Conservation (phyloP, 2,113 vertebrate species). For the Andinoacara biseriatus region DNA sequence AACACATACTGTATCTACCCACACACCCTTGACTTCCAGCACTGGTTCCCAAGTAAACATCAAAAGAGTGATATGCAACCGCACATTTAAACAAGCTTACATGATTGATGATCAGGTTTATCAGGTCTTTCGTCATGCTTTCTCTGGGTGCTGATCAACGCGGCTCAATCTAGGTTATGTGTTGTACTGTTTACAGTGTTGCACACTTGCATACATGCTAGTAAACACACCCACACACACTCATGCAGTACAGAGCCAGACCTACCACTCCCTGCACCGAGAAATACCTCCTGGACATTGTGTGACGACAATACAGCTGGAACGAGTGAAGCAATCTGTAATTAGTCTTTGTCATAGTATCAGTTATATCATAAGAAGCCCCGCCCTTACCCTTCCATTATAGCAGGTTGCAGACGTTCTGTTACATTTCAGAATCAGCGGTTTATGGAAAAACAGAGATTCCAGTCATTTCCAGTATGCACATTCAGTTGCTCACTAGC, state of each 20-base stretch:
- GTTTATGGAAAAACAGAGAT: neutral
- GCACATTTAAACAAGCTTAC: conserved; percentile 49
- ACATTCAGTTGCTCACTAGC: neutral
- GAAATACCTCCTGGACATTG: conserved; percentile 49
- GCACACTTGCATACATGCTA: neutral
- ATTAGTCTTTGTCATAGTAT: conserved; percentile 62
- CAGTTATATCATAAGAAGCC: conserved; percentile 36
- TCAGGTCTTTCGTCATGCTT: conserved; percentile 43
- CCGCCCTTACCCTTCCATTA: conserved; percentile 7
- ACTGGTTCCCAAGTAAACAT: conserved; percentile 65
- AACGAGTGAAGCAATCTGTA: conserved; percentile 67
- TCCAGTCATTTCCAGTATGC: neutral
- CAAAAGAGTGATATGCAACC: conserved; percentile 42
- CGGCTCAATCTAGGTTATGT: conserved; percentile 32
- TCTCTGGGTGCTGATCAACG: conserved; percentile 35
- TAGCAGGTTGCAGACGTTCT: neutral
- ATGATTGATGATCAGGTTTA: conserved; percentile 71
- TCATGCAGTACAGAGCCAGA: neutral
- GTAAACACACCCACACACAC: conserved; percentile 5
- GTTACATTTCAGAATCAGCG: neutral
- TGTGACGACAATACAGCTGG: conserved; percentile 61
- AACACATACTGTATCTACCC: conserved; percentile 64
- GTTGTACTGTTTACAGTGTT: conserved; percentile 11
- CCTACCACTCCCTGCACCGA: conserved; percentile 65
- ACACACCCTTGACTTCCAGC: conserved; percentile 62